phyloP scores from a whole-genome alignment of 2,888 invertebrate genomes.

The Caenorhabditis virilis region DNA sequence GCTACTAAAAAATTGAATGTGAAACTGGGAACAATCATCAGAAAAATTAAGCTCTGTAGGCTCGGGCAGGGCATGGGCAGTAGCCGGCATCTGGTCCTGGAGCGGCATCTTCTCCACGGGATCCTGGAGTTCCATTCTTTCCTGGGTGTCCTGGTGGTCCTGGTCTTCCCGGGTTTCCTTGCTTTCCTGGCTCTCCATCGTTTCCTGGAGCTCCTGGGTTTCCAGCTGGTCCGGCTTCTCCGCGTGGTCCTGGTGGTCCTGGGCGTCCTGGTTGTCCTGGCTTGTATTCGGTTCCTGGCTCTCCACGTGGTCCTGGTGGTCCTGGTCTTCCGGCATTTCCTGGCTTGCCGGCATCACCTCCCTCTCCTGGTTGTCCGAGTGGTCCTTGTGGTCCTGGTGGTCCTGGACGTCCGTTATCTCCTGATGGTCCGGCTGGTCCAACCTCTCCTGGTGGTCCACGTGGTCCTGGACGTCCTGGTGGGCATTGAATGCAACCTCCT shows the following conservation, averaged over 20 bases:
- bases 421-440: conserved; percentile 41
- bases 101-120: conserved; percentile 45
- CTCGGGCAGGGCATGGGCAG: conserved; percentile 34
- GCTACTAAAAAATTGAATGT: background rate
- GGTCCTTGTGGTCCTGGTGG: conserved; percentile 43
- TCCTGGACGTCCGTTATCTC: conserved; percentile 38
- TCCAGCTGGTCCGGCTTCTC: conserved; percentile 51
- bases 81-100: conserved; percentile 54
- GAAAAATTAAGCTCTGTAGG: conserved; percentile 7
- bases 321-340: conserved; percentile 42
- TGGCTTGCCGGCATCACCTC: conserved; percentile 39
- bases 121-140: conserved; percentile 45
- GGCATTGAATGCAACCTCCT: conserved; percentile 48
- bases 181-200: conserved; percentile 47
- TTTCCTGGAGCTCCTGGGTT: conserved; percentile 45
- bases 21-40: background rate
- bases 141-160: conserved; percentile 52
- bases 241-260: conserved; percentile 53
- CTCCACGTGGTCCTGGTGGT: conserved; percentile 45
- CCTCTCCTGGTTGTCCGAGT: conserved; percentile 34
- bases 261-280: conserved; percentile 47
- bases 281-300: conserved; percentile 41
- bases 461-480: conserved; percentile 46
- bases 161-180: conserved; percentile 47
- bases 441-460: conserved; percentile 42